Evolutionary conservation across 2,113 vertebrate genomes (phyloP).

Genomic region (Drymodes brunneopygia): DNA sequence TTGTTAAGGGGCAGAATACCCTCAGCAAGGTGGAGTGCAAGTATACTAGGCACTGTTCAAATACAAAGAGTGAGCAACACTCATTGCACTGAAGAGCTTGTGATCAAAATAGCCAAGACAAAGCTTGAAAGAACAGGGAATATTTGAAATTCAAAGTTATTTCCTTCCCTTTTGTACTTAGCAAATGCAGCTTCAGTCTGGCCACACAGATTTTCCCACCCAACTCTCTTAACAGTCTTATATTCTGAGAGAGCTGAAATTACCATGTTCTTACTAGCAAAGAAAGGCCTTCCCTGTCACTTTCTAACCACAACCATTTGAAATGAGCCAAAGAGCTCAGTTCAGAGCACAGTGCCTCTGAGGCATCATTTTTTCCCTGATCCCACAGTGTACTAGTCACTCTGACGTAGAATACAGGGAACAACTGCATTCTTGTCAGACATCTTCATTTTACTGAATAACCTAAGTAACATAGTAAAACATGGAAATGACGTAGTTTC

Average conservation of each 20-base stretch:
- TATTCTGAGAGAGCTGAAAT: not conserved
- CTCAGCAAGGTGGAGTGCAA: not conserved
- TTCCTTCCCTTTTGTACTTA: slow-evolving; percentile 19
- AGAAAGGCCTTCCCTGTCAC: not conserved
- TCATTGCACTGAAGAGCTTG: not conserved
- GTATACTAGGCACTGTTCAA: not conserved
- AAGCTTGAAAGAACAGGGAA: not conserved
- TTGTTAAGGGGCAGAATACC: not conserved
- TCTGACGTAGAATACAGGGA: not conserved
- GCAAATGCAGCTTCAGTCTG: slow-evolving; percentile 15
- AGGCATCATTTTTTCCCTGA: not conserved
- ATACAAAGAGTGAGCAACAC: not conserved
- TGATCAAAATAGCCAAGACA: not conserved
- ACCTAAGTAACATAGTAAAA: not conserved
- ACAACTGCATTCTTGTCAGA: rapidly evolving
- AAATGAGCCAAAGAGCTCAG: not conserved
- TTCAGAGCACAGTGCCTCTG: not conserved
- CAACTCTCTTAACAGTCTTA: not conserved
- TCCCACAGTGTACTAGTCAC: not conserved
- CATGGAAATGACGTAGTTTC: not conserved
- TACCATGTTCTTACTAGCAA: not conserved
- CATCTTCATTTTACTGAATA: not conserved
- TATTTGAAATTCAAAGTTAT: slow-evolving; percentile 3
- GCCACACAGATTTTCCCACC: slow-evolving; percentile 28
- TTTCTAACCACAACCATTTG: not conserved